Evolutionary conservation across 2,113 vertebrate species (phyloP).

Genomic region (Rhabdornis inornatus): DNA sequence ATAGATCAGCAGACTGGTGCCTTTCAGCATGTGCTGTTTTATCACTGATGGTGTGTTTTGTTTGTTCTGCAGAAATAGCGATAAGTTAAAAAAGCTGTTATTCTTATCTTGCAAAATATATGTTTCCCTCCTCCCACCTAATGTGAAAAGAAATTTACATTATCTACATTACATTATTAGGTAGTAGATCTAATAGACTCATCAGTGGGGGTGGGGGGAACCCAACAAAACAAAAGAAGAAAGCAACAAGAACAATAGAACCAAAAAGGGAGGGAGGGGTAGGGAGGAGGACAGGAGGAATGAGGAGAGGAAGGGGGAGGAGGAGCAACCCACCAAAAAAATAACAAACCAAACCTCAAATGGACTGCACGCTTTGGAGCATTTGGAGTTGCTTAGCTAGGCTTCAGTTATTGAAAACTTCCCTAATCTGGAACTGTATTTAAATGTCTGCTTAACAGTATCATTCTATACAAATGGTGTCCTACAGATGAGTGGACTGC

Average conservation of each 20-base stretch:
- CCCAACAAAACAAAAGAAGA: neutral
- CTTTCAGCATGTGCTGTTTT: neutral
- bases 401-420: neutral
- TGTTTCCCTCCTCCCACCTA: neutral
- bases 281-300: neutral
- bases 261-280: accelerated
- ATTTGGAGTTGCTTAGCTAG: neutral
- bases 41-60: neutral
- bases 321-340: neutral
- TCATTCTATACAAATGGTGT: neutral
- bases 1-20: neutral
- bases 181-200: neutral
- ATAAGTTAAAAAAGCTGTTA: neutral
- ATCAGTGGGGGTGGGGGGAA: accelerated
- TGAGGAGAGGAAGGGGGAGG: neutral
- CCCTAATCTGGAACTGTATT: neutral
- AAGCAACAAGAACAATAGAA: neutral
- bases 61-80: neutral
- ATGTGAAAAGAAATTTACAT: neutral
- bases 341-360: neutral
- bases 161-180: neutral
- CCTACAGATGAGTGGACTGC: neutral
- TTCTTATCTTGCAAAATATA: neutral
- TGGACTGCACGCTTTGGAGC: neutral
- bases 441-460: neutral